Base-by-base conservation (phyloP, 1,140 invertebrate genomes). In the Antheraea mylitta region DNA sequence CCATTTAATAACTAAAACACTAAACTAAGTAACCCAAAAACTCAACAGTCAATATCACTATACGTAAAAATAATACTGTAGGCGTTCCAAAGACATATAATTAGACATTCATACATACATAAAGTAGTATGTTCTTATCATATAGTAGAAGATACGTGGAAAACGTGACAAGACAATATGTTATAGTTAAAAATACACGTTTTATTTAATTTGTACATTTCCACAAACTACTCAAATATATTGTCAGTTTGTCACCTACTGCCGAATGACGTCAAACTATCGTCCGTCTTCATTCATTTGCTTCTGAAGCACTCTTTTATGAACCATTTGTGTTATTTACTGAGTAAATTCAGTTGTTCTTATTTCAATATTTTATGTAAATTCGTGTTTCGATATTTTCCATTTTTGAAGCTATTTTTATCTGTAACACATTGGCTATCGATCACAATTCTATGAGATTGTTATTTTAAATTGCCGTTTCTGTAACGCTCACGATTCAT, bases 211-310 rank as follows among this genome's bases (percentile, higher is more conserved):
- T 68, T 18, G 38, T 38, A 48, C 67, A 19, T 62, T 58, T 19
- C 7, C 45, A 68, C 45, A 10, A 53, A 53, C 0, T 53, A 53
- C 45, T 53, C 11, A 6, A 16, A n/a, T 53, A 53, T 13, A 53
- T 42, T 53, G 45, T n/a, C 10, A 30, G 18, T 53, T 30, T 30
- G 30, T 62, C 18, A 45, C 59, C 61, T 48, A 68, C 18, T 9
- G 42, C 36, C 45, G 13, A 18, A 36, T 70, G 65, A 70, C 68
- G 68, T 70, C 72, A 69, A 67, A 22, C 42, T 36, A 67, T 67
- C 58, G 30, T 67, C 65, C 53, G 13, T 19, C 7, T 62, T 53
- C n/a, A 30, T 18, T 63, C 19, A 58, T 62, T 63, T 53, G 1
- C 9, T 53, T 7, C 45, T 16, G 11, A 53, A 53, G 16, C 13